phyloP scores from a whole-genome alignment of 1,140 invertebrate genomes.

The Plectrocnemia conspersa region DNA sequence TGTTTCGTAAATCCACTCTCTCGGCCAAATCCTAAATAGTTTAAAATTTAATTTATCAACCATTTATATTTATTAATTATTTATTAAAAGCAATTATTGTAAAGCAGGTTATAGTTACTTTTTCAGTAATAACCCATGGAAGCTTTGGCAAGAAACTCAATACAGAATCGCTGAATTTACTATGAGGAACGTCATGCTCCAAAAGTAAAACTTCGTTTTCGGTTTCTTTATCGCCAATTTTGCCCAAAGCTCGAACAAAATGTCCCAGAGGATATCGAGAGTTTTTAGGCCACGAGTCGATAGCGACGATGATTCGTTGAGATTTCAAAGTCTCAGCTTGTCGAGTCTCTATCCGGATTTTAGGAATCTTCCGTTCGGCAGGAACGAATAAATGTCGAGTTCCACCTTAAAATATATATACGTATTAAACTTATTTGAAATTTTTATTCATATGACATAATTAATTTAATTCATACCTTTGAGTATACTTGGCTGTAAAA shows the following conservation, averaged over 20 bases:
- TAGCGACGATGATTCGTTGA: slow-evolving; percentile 87
- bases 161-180: slow-evolving; percentile 90
- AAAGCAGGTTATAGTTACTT: slow-evolving; percentile 50
- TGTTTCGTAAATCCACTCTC: slow-evolving; percentile 76
- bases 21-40: slow-evolving; percentile 68
- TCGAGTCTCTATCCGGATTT: slow-evolving; percentile 86
- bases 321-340: slow-evolving; percentile 74
- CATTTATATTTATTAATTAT: neutral
- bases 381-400: slow-evolving; percentile 82
- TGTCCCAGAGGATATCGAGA: slow-evolving; percentile 76
- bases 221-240: slow-evolving; percentile 74
- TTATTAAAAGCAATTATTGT: neutral
- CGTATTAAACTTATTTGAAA: neutral
- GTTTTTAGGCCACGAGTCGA: slow-evolving; percentile 88
- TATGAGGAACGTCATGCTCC: slow-evolving; percentile 96
- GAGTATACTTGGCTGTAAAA: slow-evolving; percentile 74
- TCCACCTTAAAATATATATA: slow-evolving; percentile 51
- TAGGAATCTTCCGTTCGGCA: slow-evolving; percentile 84
- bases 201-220: slow-evolving; percentile 94
- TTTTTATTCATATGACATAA: neutral
- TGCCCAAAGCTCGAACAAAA: slow-evolving; percentile 81
- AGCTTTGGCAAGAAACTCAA: slow-evolving; percentile 85
- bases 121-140: slow-evolving; percentile 84
- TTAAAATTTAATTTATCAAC: neutral
- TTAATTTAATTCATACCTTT: slow-evolving; percentile 57